A percentile compares a stretch with the other conserved stretches of the same genome.
Evolutionary conservation across 2,113 vertebrate genomes (phyloP).

Genomic region (Capreolus pygargus): DNA sequence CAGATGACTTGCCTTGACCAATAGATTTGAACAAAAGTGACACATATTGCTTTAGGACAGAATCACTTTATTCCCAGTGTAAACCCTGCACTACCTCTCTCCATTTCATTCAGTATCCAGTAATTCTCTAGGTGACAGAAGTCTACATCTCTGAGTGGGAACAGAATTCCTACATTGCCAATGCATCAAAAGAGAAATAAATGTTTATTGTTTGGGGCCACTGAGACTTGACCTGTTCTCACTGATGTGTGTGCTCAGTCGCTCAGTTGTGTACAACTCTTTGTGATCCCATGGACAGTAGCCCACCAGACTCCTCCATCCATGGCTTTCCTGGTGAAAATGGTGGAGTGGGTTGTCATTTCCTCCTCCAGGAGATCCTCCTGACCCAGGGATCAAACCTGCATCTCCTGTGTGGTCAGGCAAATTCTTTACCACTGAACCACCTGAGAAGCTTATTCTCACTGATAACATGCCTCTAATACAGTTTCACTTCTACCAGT

Average conservation of each 20-base stretch:
- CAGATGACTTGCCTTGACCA: not conserved
- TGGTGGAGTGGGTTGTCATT: not conserved
- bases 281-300: not conserved
- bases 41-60: not conserved
- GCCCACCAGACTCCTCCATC: accelerated
- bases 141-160: not conserved
- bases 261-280: not conserved
- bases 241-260: not conserved
- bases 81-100: not conserved
- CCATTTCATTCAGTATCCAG: not conserved
- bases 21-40: not conserved
- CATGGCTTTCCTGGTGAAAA: not conserved
- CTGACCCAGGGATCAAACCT: not conserved
- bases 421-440: not conserved
- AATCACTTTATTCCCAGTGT: not conserved
- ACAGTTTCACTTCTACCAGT: not conserved
- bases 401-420: not conserved
- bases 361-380: not conserved
- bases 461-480: not conserved
- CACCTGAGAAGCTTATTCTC: not conserved
- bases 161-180: no score
- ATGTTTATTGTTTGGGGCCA: not conserved
- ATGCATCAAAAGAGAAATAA: not conserved
- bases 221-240: not conserved
- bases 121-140: not conserved